These are phyloP conservation scores for Actenoides lindsayi DNA, from an alignment of 2,113 vertebrate species.

Conservation along the genomic window DNA sequence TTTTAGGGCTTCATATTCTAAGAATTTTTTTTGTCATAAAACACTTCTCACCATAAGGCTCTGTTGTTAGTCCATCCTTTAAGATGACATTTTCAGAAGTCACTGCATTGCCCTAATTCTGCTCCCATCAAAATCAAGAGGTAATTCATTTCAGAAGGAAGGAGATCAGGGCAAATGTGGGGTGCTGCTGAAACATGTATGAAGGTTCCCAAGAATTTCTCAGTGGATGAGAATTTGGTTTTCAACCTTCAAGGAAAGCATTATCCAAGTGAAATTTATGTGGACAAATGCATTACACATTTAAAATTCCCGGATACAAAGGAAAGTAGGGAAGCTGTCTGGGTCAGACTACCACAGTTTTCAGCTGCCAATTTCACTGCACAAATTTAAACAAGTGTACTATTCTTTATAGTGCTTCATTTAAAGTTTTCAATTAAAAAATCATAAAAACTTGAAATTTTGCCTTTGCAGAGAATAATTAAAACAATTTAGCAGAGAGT, in stretches of 20 bases:
- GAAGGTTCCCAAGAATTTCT: neutral
- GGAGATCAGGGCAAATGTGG: neutral
- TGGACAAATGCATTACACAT: neutral
- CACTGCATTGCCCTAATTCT: neutral
- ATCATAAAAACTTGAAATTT: neutral
- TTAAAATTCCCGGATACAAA: neutral
- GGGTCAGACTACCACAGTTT: neutral
- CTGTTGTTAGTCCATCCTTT: neutral
- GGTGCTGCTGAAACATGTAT: fast-evolving
- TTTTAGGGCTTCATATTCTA: neutral
- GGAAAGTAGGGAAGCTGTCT: neutral
- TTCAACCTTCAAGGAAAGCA: neutral
- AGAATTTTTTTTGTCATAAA: neutral
- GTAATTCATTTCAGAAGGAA: neutral
- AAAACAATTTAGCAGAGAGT: constrained; percentile 2
- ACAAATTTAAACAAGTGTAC: neutral
- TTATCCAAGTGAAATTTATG: neutral
- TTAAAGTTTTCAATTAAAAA: constrained; percentile 39
- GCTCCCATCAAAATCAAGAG: neutral
- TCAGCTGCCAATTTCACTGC: neutral
- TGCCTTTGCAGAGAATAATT: constrained; percentile 10
- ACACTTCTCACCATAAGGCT: neutral
- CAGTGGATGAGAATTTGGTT: neutral
- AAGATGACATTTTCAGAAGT: neutral
- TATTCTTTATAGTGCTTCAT: neutral